Conservation (phyloP, 2,113 vertebrate species). For the Microcebus murinus region DNA sequence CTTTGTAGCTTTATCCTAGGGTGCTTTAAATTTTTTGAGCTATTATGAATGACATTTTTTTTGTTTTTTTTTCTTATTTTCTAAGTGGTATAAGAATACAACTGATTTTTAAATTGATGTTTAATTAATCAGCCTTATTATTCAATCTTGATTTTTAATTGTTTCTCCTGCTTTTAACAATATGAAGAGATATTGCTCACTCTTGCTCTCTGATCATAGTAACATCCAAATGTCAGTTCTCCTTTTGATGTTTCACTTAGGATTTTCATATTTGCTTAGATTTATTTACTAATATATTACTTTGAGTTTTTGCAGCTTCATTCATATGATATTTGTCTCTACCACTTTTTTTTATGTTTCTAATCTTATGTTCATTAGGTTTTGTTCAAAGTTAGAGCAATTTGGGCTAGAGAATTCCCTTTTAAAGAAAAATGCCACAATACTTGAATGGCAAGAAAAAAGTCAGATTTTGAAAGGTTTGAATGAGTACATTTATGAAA, state of each 20-base stretch:
- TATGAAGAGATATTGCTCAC: background rate
- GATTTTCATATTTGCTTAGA: background rate
- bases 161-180: background rate
- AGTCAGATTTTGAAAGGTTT: background rate
- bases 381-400: background rate
- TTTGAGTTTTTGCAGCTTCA: background rate
- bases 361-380: background rate
- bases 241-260: background rate
- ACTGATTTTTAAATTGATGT: background rate
- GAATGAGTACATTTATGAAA: background rate
- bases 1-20: background rate
- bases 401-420: background rate
- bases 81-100: background rate
- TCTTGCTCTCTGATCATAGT: background rate
- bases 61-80: background rate
- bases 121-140: background rate
- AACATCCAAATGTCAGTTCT: background rate
- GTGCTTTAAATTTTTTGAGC: background rate
- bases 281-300: background rate
- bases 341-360: background rate
- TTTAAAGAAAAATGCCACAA: background rate
- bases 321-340: background rate
- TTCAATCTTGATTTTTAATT: background rate
- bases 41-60: background rate
- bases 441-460: background rate